Percentiles rank a stretch among this genome's conserved stretches.
Evolutionary conservation across 37 sponge, comb jelly and placozoan genomes (phyloP).

Genomic region (Hormiphora californensis): DNA sequence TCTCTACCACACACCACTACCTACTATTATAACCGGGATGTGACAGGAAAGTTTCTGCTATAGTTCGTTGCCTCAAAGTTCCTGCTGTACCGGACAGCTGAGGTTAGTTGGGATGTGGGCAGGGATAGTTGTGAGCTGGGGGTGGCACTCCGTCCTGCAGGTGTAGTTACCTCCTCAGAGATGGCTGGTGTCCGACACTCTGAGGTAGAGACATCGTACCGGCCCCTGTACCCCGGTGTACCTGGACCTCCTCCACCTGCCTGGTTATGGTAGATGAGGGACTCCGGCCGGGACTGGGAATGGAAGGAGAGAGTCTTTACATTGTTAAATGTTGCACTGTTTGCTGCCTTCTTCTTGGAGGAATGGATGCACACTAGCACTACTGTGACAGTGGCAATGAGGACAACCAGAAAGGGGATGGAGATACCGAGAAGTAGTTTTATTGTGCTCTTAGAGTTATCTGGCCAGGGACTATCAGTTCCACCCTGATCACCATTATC

Average conservation of each 20-base stretch:
- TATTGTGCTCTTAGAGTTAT: background rate
- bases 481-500: no score
- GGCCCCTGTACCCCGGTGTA: background rate
- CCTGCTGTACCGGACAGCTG: background rate
- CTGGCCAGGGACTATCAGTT: no score
- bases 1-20: no score
- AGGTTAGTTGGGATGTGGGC: background rate
- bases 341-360: constrained; percentile 1
- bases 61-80: background rate
- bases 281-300: background rate
- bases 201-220: no score
- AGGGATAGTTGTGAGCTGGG: background rate
- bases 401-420: background rate
- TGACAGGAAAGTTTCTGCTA: constrained; percentile 6
- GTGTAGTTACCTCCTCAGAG: no score
- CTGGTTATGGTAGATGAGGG: constrained; percentile 22
- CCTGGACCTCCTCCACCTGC: background rate
- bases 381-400: no score
- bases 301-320: background rate
- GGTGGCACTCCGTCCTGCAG: background rate
- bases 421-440: background rate
- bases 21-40: no score
- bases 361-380: background rate
- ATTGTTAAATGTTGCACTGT: background rate
- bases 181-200: no score